phyloP scores from a whole-genome alignment of 2,797 vertebrate genomes.

The Strix occidentalis region DNA sequence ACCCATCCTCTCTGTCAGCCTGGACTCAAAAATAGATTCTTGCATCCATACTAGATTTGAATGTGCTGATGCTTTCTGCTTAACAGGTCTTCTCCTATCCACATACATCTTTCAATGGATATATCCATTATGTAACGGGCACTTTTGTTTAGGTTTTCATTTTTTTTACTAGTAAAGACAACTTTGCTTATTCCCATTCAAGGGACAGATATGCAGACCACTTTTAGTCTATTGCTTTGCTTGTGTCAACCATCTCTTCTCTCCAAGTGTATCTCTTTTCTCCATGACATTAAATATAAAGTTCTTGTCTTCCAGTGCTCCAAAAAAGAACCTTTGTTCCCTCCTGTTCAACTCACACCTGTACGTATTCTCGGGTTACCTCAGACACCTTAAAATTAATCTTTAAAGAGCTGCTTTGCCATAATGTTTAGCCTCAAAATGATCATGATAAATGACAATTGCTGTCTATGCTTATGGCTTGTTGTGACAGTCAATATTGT shows the following conservation, averaged over 20 bases:
- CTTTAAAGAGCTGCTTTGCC: not conserved
- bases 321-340: not conserved
- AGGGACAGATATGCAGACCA: not conserved
- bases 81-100: not conserved
- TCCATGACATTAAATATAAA: not conserved
- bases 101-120: not conserved
- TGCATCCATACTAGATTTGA: not conserved
- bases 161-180: not conserved
- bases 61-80: not conserved
- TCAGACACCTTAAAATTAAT: not conserved
- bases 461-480: not conserved
- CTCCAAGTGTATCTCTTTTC: not conserved
- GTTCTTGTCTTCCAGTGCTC: not conserved
- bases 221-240: not conserved
- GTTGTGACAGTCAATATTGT: not conserved
- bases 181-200: not conserved
- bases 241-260: not conserved
- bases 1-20: not conserved
- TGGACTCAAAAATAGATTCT: not conserved
- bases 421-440: not conserved
- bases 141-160: not conserved
- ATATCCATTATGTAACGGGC: not conserved
- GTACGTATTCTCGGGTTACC: not conserved
- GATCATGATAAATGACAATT: not conserved
- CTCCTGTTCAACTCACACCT: not conserved